Conservation (phyloP, 2,797 vertebrate species). For the Gymnodraco acuticeps region DNA sequence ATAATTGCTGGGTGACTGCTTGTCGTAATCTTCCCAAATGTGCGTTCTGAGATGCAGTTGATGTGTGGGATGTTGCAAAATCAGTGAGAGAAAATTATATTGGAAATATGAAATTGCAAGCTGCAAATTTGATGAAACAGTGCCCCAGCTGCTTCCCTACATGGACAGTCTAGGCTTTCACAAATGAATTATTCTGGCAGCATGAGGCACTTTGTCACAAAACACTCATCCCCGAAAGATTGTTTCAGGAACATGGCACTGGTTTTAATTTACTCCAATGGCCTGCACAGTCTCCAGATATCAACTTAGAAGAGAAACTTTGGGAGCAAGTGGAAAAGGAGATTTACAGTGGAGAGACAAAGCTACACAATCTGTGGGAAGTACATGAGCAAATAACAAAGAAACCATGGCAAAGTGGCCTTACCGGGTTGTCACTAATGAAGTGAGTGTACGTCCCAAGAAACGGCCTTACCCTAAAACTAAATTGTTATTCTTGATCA, state of each 20-base stretch:
- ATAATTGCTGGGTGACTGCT: constrained; percentile 28
- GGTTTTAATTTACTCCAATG: constrained; percentile 30
- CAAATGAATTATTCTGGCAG: constrained; percentile 40
- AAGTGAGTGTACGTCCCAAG: background rate
- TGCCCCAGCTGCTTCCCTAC: constrained; percentile 43
- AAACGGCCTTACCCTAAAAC: background rate
- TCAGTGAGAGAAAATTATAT: constrained; percentile 20
- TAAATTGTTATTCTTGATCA: background rate
- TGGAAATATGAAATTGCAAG: constrained; percentile 33
- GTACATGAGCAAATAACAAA: background rate
- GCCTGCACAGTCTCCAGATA: constrained; percentile 5
- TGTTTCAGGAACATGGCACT: constrained; percentile 11
- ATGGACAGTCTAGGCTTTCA: constrained; percentile 24
- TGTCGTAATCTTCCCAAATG: constrained; percentile 5
- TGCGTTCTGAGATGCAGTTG: constrained; percentile 12
- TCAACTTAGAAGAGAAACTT: background rate
- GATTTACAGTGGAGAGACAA: background rate
- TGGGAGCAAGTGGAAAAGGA: constrained; percentile 3
- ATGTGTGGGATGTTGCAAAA: constrained; percentile 37
- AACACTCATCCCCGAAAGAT: constrained; percentile 28
- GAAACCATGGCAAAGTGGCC: background rate
- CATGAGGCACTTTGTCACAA: constrained; percentile 29
- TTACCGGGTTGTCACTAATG: background rate
- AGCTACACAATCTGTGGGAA: background rate
- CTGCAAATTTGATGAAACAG: constrained; percentile 40